Conservation (phyloP, 2,113 vertebrate genomes). For the Notothenia coriiceps region DNA sequence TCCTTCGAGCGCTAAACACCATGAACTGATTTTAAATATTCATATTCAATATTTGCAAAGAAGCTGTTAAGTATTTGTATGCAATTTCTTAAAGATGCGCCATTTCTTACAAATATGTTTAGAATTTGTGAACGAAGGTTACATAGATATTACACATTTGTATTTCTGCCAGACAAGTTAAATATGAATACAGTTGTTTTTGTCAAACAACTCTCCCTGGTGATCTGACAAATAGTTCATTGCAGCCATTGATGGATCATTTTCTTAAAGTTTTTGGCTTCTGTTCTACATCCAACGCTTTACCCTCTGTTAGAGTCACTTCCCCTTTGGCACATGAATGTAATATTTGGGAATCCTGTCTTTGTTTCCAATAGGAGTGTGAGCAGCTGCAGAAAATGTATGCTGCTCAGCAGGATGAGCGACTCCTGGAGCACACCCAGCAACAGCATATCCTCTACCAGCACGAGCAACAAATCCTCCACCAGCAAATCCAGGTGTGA, state of each 20-base stretch:
- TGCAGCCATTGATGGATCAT: neutral
- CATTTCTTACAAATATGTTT: neutral
- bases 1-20: neutral
- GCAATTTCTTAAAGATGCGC: neutral
- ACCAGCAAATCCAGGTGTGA: constrained; percentile 94
- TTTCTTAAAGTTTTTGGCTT: neutral
- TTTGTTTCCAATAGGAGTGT: constrained; percentile 88
- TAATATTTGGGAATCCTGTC: neutral
- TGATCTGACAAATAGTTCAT: neutral
- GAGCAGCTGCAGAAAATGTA: constrained; percentile 99
- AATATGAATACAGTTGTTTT: no score
- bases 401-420: constrained; percentile 91
- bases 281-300: neutral
- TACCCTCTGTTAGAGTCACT: neutral
- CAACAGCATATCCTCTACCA: constrained; percentile 98
- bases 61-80: neutral
- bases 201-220: no score
- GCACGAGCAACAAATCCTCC: constrained; percentile 97
- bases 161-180: neutral
- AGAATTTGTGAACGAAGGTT: neutral
- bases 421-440: constrained; percentile 95
- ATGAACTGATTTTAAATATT: neutral
- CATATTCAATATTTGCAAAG: neutral
- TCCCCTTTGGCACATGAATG: neutral
- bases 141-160: neutral